Percentiles rank a stretch among this genome's conserved stretches.
phyloP scores from a whole-genome alignment of 2,113 vertebrate genomes.

The Tragelaphus scriptus region DNA sequence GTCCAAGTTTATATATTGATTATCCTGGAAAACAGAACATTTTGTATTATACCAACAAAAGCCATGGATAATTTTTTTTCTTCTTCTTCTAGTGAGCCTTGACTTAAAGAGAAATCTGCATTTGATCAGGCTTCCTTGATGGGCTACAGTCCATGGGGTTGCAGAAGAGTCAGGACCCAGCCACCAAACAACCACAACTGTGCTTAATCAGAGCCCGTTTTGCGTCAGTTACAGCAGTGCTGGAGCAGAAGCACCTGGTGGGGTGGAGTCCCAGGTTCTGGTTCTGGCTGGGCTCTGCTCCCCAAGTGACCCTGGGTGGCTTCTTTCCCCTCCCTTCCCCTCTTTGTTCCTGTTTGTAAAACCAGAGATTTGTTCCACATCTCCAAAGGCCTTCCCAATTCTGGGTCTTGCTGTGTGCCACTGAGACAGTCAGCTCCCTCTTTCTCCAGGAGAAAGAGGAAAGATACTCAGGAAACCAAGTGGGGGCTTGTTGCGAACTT shows the following conservation, averaged over 20 bases:
- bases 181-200: not conserved
- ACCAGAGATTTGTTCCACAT: not conserved
- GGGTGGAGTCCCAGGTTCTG: not conserved
- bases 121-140: not conserved
- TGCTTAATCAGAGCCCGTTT: not conserved
- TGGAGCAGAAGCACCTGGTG: rapidly evolving
- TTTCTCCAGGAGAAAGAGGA: not conserved
- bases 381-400: not conserved
- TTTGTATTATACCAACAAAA: not conserved
- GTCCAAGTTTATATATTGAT: not conserved
- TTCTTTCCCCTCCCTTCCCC: no score
- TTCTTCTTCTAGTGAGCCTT: not conserved
- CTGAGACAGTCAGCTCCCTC: not conserved
- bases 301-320: no score
- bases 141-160: not conserved
- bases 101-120: not conserved
- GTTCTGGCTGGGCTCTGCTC: not conserved
- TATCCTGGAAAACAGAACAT: not conserved
- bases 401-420: not conserved
- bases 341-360: not conserved
- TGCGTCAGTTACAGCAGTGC: rapidly evolving
- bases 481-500: rapidly evolving
- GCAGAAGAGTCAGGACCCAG: not conserved
- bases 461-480: not conserved
- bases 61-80: not conserved